Base-by-base conservation (phyloP, 2,797 vertebrate genomes). In the Parauchenoglanis ngamensis region DNA sequence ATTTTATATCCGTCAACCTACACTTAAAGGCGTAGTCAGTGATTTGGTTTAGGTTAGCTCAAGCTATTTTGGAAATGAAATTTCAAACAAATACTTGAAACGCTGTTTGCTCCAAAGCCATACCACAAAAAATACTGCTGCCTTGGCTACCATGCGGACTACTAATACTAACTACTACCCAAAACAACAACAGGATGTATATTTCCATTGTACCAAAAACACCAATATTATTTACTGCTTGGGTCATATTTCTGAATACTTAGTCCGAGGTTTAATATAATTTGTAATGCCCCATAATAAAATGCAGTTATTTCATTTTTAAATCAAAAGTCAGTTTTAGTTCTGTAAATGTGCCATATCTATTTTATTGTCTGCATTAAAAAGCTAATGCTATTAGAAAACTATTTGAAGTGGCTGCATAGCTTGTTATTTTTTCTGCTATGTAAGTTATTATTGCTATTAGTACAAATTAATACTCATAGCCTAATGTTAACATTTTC, bases 1-100 rank as follows among this genome's bases (percentile, higher is more conserved):
- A 35, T 40, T 79, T 79, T 25, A 79, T 28, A 21, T 77, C 52
- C 49, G 15, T 79, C 54, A 79, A 57, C 76, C 54, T 79, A 35
- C 54, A 79, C 57, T 23, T 78, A 57, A 78, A 79, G 12, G 25
- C 52, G 6, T 52, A 52, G 46, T 52, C 25, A 52, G 54, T 57
- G 54, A 78, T 56, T 80, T 44, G 12, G 12, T 25, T 44, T 10
- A 40, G 4, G 28, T 35, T 21, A 35, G 4, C 76, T 12, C 11
- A 59, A 40, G 54, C 75, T 78, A 7, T 54, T 59, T 40, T 40
- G 11, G 4, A 79, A 40, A 1, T 28, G 4, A 77, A 54, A 52
- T 52, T 76, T 49, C 23, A 28, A 54, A 31, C 75, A 77, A 76
- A 76, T 76, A n/a, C 13, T 49, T 49, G 46, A 49, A 49, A 49